phyloP scores from a whole-genome alignment of 2,113 vertebrate genomes.

The Vimba vimba region DNA sequence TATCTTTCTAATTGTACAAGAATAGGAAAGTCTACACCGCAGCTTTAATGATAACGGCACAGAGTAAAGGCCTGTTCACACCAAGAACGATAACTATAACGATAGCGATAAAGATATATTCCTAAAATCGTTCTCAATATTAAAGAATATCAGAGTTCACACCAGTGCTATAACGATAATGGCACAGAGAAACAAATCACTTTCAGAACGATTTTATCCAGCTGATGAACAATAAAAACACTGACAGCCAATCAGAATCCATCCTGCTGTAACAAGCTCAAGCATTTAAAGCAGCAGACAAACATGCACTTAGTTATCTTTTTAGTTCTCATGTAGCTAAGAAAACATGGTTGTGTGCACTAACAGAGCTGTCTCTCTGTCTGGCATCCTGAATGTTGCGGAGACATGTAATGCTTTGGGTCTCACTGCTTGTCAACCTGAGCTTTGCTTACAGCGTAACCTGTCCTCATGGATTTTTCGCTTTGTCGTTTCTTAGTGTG shows the following conservation, averaged over 20 bases:
- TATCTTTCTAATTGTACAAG: too few relatives aligned
- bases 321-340: background rate
- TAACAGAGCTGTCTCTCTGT: constrained; percentile 3
- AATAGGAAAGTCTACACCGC: too few relatives aligned
- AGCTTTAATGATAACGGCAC: too few relatives aligned
- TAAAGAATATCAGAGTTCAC: background rate
- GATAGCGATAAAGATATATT: too few relatives aligned
- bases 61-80: too few relatives aligned
- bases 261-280: too few relatives aligned
- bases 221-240: background rate
- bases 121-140: too few relatives aligned
- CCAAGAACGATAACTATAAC: too few relatives aligned
- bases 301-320: too few relatives aligned
- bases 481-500: constrained; percentile 49
- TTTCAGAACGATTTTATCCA: background rate
- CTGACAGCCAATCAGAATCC: background rate
- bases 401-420: constrained; percentile 60
- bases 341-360: background rate
- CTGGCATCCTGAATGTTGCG: constrained; percentile 50
- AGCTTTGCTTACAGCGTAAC: constrained; percentile 63
- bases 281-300: background rate
- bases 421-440: constrained; percentile 65
- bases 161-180: background rate
- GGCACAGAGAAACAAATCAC: background rate
- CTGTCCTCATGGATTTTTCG: constrained; percentile 60